Evolutionary conservation across 2,113 vertebrate species (phyloP), one percentile per base, ranked within the genome.

Genomic region (Dunckerocampus dactyliophorus): DNA sequence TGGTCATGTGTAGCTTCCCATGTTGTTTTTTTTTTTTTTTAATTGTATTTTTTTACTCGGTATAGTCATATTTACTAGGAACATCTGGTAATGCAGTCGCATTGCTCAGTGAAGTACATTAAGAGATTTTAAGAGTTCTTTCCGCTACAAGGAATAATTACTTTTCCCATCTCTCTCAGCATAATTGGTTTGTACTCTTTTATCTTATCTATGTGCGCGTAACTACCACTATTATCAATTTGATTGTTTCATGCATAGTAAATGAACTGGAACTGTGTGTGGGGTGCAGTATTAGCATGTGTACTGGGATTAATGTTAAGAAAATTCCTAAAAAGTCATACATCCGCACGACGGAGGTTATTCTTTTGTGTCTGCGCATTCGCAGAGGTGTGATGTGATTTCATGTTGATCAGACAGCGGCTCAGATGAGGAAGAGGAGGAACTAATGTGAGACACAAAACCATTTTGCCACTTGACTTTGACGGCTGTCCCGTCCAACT

Each of bases 211-310:
- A 69, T 83, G 82, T 81, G 85, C 48, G 81, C 85, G 82, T 87
- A 87, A 87, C 87, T 85, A 87, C 87, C 84, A 80, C 84, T 85
- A 82, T 87, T 82, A 88, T 87, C 84, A 82, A 88, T 87, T 86
- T 85, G 85, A 86, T 88, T 86, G 85, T 87, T 87, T 85, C 82
- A 87, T 87, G 85, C 84, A 88, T 88, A 86, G 85, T 86, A 88
- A 88, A 87, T 86, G 81, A 85, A 84, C 62, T 88, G 86, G 87
- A 84, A 85, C 85, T 84, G 85, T 72, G 85, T 77, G 80, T 69
- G 62, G 75, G 77, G 84, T 86, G 88, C 39, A 14, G 39, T 43
- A 88, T 88, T 89, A 87, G 86, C 84, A 86, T 85, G 85, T 74
- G 80, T 71, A 79, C 76, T 56, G 16, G 20, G 74, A 76, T 86